Evolutionary conservation across 2,797 vertebrate genomes (phyloP).

Genomic region (Trachurus trachurus): DNA sequence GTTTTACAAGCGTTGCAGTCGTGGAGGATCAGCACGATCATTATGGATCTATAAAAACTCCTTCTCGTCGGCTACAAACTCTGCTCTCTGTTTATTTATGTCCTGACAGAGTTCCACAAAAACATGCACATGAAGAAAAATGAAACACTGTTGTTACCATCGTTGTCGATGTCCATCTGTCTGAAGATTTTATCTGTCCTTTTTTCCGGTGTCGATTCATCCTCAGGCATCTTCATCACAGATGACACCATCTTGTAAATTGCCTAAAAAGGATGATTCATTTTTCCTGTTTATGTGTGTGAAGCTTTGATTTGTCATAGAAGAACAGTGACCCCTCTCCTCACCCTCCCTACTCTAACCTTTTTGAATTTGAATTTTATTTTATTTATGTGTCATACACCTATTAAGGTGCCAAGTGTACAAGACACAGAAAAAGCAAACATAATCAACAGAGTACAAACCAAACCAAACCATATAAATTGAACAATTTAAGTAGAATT

Average conservation of each 20-base stretch:
- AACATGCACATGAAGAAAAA: not conserved
- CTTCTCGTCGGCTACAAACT: not conserved
- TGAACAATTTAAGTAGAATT: too few species aligned
- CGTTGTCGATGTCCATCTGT: slow-evolving; percentile 99
- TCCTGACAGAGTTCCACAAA: not conserved
- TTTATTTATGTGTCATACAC: too few species aligned
- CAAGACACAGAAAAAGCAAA: too few species aligned
- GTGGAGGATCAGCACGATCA: not conserved
- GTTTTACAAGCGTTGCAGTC: not conserved
- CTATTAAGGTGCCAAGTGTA: too few species aligned
- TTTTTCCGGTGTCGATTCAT: slow-evolving; percentile 98
- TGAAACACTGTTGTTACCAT: slow-evolving; percentile 86
- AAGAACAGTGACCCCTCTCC: slow-evolving; percentile 7
- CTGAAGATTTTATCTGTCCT: slow-evolving; percentile 99
- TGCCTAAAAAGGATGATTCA: slow-evolving; percentile 83
- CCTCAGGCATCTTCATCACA: slow-evolving; percentile 99
- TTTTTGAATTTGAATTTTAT: not conserved
- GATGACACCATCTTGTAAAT: slow-evolving; percentile 99
- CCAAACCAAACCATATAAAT: too few species aligned
- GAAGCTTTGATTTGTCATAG: slow-evolving; percentile 1
- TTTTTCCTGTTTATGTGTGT: slow-evolving; percentile 4
- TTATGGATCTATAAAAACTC: not conserved
- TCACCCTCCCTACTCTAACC: not conserved
- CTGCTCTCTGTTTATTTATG: not conserved
- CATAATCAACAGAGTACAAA: too few species aligned